A percentile compares a stretch with the other conserved stretches of the same genome.
Evolutionary conservation across 1,140 invertebrate genomes (phyloP).

Genomic region (Megalonaias nervosa): DNA sequence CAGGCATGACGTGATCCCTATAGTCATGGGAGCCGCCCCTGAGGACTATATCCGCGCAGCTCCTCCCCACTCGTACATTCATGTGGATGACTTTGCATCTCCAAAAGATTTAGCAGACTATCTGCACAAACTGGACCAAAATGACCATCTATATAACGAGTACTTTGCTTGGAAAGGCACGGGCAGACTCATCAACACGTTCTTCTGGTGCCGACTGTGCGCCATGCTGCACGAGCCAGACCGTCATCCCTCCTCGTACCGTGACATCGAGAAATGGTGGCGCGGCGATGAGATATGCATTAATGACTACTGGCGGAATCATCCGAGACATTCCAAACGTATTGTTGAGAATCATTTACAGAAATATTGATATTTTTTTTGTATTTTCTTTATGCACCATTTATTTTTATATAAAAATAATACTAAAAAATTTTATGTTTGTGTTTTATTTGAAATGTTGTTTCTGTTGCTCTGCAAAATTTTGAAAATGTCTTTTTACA

Average conservation of each 20-base stretch:
- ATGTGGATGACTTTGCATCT: slow-evolving; percentile 60
- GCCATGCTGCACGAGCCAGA: slow-evolving; percentile 72
- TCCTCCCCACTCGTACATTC: slow-evolving; percentile 76
- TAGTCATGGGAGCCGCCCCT: slow-evolving; percentile 93
- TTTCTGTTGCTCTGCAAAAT: background rate
- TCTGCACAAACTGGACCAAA: slow-evolving; percentile 65
- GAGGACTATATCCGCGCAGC: slow-evolving; percentile 90
- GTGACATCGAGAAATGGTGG: slow-evolving; percentile 43
- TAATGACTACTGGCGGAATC: slow-evolving; percentile 30
- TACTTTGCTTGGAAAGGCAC: slow-evolving; percentile 71
- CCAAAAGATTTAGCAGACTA: slow-evolving; percentile 64
- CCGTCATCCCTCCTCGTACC: slow-evolving; percentile 26
- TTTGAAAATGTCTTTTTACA: background rate
- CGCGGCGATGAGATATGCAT: slow-evolving; percentile 37
- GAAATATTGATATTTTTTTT: too few relatives aligned
- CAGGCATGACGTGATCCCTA: slow-evolving; percentile 90
- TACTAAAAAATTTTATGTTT: too few relatives aligned
- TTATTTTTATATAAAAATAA: too few relatives aligned
- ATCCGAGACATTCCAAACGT: background rate
- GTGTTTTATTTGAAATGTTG: background rate
- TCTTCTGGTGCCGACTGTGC: slow-evolving; percentile 96
- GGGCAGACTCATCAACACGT: slow-evolving; percentile 63
- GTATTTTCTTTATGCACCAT: too few relatives aligned
- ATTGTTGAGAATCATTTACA: too few relatives aligned
- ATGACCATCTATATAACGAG: slow-evolving; percentile 68